Percentiles rank a stretch among this genome's conserved stretches.
Evolutionary conservation across 1,140 invertebrate genomes (phyloP).

Genomic region (Arctopsyche grandis): DNA sequence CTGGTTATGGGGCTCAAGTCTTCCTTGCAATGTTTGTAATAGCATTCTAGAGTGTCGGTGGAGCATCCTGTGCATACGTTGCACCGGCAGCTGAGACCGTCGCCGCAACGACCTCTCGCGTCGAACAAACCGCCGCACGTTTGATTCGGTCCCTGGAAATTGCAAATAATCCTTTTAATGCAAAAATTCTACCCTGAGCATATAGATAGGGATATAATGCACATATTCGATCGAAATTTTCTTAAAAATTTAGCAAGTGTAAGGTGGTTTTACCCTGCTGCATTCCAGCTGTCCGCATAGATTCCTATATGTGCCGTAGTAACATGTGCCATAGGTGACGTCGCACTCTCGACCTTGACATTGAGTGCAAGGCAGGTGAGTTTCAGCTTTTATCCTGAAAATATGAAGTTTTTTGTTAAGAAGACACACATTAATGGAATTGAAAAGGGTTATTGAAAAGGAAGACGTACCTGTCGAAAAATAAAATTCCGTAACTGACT

Average conservation of each 20-base stretch:
- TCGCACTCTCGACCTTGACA: constrained; percentile 47
- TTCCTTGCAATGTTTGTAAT: constrained; percentile 47
- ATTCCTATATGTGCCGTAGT: constrained; percentile 45
- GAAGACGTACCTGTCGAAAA: constrained; percentile 35
- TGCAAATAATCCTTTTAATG: constrained; percentile 21
- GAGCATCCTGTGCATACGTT: constrained; percentile 64
- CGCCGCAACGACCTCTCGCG: constrained; percentile 60
- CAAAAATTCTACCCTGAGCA: neutral
- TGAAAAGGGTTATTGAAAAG: neutral
- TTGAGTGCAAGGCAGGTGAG: constrained; percentile 24
- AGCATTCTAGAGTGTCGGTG: constrained; percentile 60
- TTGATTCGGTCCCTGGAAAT: constrained; percentile 62
- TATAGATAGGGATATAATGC: too few species aligned
- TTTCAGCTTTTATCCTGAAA: constrained; percentile 47
- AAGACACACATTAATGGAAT: neutral
- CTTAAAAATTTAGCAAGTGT: neutral
- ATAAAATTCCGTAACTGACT: constrained; percentile 26
- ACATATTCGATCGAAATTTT: too few species aligned
- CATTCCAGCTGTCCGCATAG: constrained; percentile 42
- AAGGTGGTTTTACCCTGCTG: constrained; percentile 12
- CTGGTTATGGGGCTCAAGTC: neutral
- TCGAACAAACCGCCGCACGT: constrained; percentile 60
- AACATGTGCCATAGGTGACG: constrained; percentile 31
- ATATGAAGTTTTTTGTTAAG: constrained; percentile 1
- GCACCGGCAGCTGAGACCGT: constrained; percentile 64